Percentiles rank a stretch among this genome's conserved stretches.
Evolutionary conservation across 2,888 invertebrate species (phyloP).

Genomic region (Lochmaea capreae): DNA sequence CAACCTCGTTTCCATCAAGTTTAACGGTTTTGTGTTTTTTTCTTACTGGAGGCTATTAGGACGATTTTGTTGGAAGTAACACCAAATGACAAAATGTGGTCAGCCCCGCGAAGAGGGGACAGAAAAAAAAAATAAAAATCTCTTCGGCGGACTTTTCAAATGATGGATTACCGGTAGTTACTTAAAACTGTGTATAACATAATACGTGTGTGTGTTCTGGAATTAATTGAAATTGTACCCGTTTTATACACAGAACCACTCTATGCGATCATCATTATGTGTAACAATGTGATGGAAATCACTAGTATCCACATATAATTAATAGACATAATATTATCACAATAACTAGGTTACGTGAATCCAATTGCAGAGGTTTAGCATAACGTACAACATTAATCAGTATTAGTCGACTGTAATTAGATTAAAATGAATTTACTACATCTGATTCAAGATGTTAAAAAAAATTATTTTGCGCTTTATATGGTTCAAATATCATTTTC

Average conservation of each 20-base stretch:
- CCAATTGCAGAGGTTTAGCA: conserved; percentile 15
- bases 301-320: conserved; percentile 33
- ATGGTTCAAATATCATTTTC: not conserved
- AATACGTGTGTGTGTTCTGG: conserved; percentile 11
- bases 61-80: too few species aligned
- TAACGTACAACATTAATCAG: not conserved
- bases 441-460: not conserved
- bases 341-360: conserved; percentile 29
- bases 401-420: not conserved
- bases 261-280: conserved; percentile 29
- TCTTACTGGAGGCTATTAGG: too few species aligned
- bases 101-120: too few species aligned
- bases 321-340: conserved; percentile 29
- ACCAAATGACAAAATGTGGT: too few species aligned
- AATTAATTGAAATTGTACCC: conserved; percentile 30
- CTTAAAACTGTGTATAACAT: not conserved
- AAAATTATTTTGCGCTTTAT: not conserved
- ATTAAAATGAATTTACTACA: not conserved
- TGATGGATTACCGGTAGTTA: too few species aligned
- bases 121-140: too few species aligned
- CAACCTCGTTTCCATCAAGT: too few species aligned
- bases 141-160: too few species aligned
- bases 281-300: conserved; percentile 30
- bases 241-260: conserved; percentile 14
- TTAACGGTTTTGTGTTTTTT: too few species aligned